Evolutionary conservation across 2,888 invertebrate genomes (phyloP), one percentile per base, ranked within the genome.

Genomic region (Vandiemenella viatica): DNA sequence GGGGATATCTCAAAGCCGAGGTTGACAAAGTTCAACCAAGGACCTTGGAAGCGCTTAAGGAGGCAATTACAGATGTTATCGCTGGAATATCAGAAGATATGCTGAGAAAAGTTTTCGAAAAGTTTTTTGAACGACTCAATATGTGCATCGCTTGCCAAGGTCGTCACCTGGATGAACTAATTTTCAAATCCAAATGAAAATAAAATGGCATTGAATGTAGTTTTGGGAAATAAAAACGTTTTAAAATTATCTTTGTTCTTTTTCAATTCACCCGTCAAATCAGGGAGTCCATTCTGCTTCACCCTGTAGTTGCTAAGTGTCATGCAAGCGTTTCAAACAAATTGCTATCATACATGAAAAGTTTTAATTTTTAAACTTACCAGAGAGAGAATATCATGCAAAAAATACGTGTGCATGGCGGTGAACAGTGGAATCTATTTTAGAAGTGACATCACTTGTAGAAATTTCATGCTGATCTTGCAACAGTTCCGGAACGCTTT

Each of bases 261-360:
- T n/a, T n/a, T n/a, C n/a, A n/a, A 46, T 38, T 38, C n/a, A 38
- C 40, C 40, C 40, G 7, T 18, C 42, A 42, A 42, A 42, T 42
- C 42, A 42, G 42, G 42, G 42, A 17, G 10, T 38, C 8, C 13
- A 17, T 42, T 42, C 42, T 42, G 42, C 19, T 19, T 19, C 42
- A 42, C 42, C 42, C 19, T 42, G 42, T 43, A 43, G 3, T 43
- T n/a, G n/a, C n/a, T n/a, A n/a, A n/a, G n/a, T n/a, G n/a, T n/a
- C n/a, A n/a, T n/a, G n/a, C n/a, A n/a, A n/a, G n/a, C n/a, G n/a
- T n/a, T n/a, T n/a, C n/a, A n/a, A n/a, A n/a, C n/a, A n/a, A n/a
- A n/a, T n/a, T n/a, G n/a, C n/a, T n/a, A n/a, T n/a, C n/a, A n/a
- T n/a, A n/a, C n/a, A n/a, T n/a, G n/a, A n/a, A n/a, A n/a, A n/a